A percentile compares a stretch with the other conserved stretches of the same genome.
These are phyloP conservation scores for Hydropotes inermis DNA, from an alignment of 2,113 vertebrate genomes.

Conservation along the genomic window DNA sequence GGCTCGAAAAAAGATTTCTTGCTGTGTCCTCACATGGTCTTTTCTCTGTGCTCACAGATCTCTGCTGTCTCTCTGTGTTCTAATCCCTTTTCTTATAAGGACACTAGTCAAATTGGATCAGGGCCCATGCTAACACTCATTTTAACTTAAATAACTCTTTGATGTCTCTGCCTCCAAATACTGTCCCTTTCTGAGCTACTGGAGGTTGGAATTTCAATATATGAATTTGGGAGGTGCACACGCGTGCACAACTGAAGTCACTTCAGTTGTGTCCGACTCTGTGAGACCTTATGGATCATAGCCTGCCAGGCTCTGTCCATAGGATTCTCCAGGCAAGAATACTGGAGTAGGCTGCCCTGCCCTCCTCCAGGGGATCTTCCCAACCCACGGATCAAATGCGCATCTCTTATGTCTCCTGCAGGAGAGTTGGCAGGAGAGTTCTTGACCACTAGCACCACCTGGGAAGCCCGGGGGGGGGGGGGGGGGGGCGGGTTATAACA, in stretches of 20 bases:
- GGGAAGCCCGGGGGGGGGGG: rapidly evolving
- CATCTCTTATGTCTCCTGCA: background rate
- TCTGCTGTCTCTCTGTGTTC: background rate
- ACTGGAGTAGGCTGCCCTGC: background rate
- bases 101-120: background rate
- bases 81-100: background rate
- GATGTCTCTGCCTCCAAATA: background rate
- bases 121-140: background rate
- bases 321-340: background rate
- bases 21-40: background rate
- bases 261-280: background rate
- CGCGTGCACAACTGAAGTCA: rapidly evolving
- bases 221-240: rapidly evolving
- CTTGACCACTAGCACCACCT: background rate
- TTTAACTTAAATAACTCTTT: background rate
- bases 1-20: background rate
- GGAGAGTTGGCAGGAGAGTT: background rate
- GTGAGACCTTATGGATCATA: background rate
- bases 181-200: background rate
- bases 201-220: background rate
- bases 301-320: background rate
- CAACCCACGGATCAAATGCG: rapidly evolving
- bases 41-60: background rate
- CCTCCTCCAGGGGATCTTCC: background rate
- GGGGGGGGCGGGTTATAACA: background rate